Percentiles rank a stretch among this genome's conserved stretches.
These are phyloP conservation scores for Rissa tridactyla DNA, from an alignment of 2,113 vertebrate species.

Conservation along the genomic window DNA sequence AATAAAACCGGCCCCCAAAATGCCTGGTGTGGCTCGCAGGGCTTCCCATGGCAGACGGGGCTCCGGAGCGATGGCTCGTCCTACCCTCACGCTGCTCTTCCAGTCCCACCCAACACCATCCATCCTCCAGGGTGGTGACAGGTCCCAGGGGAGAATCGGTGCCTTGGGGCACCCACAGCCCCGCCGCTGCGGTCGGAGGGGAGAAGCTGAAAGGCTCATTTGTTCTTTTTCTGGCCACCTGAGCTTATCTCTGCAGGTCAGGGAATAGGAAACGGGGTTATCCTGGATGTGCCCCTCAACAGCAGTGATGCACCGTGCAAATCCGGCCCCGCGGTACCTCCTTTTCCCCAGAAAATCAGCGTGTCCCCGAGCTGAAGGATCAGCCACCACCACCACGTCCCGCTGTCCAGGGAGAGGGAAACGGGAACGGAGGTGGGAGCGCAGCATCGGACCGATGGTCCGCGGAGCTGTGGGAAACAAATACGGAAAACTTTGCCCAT, in stretches of 20 bases:
- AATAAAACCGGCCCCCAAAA: not conserved
- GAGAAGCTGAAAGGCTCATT: not conserved
- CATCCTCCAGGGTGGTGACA: accelerated
- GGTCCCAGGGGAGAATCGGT: not conserved
- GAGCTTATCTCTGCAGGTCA: not conserved
- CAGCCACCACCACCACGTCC: not conserved
- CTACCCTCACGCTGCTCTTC: not conserved
- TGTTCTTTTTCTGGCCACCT: not conserved
- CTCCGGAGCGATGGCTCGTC: not conserved
- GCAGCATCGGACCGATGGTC: accelerated
- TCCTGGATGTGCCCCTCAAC: not conserved
- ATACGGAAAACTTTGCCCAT: not conserved
- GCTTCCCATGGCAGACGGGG: not conserved
- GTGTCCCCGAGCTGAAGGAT: accelerated
- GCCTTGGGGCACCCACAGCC: not conserved
- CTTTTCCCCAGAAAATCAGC: not conserved
- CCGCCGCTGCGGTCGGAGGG: accelerated
- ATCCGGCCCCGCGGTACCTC: accelerated
- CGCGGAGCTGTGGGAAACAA: not conserved
- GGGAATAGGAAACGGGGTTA: not conserved
- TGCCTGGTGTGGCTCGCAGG: not conserved
- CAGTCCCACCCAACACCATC: not conserved
- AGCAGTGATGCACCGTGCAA: not conserved
- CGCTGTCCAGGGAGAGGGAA: not conserved
- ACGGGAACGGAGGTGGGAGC: not conserved